A percentile compares a stretch with the other conserved stretches of the same genome.
phyloP scores from a whole-genome alignment of 2,888 invertebrate species.

The Eupithecia dodoneata region DNA sequence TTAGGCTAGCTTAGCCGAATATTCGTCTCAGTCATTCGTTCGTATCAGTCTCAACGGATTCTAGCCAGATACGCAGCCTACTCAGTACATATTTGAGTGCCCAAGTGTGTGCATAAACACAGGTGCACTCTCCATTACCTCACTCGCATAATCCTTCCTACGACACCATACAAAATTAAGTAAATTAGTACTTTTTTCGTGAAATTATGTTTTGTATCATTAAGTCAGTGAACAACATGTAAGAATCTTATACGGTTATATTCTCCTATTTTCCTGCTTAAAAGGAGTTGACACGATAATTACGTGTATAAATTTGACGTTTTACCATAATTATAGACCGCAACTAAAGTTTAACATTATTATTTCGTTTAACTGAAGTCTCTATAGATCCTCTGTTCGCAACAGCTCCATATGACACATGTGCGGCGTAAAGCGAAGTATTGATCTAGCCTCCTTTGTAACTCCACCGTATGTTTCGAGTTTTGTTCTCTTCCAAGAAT shows the following conservation, averaged over 20 bases:
- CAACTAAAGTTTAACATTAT: neutral
- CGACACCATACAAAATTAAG: no score
- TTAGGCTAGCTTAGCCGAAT: no score
- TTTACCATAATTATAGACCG: neutral
- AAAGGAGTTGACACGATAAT: neutral
- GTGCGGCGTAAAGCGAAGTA: slow-evolving; percentile 81
- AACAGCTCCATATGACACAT: slow-evolving; percentile 76
- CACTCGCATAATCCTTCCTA: no score
- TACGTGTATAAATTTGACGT: neutral
- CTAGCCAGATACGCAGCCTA: no score
- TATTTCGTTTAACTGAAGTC: slow-evolving; percentile 31
- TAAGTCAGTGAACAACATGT: no score
- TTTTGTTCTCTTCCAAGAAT: slow-evolving; percentile 17
- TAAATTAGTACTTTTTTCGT: no score
- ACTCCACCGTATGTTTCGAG: slow-evolving; percentile 40
- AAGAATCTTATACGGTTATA: neutral
- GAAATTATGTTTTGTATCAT: no score
- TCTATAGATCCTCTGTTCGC: slow-evolving; percentile 54
- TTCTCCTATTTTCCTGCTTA: neutral
- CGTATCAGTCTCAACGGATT: no score
- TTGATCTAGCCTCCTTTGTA: slow-evolving; percentile 78
- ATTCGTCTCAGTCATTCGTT: no score
- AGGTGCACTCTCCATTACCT: no score
- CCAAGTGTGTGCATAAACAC: no score
- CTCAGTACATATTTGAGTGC: no score